Percentiles rank a stretch among this genome's conserved stretches.
phyloP scores from a whole-genome alignment of 1,140 invertebrate species.

The Drosophila sechellia region DNA sequence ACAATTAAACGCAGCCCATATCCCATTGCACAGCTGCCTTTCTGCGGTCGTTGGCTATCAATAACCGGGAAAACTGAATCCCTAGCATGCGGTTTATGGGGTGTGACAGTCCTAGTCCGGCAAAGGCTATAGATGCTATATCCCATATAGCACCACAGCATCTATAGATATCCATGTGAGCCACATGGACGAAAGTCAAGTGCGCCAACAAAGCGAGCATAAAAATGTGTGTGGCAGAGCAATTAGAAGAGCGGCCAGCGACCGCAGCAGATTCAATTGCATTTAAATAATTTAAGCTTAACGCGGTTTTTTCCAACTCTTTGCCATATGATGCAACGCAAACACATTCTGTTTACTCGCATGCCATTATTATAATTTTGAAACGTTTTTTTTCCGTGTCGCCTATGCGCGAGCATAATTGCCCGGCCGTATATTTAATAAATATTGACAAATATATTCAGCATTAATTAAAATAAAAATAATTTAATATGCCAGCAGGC shows the following conservation, averaged over 20 bases:
- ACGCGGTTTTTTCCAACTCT: constrained; percentile 22
- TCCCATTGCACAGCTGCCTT: constrained; percentile 28
- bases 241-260: constrained; percentile 44
- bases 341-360: constrained; percentile 48
- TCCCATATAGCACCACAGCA: not conserved
- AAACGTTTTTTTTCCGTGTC: not conserved
- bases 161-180: not conserved
- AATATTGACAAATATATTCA: constrained; percentile 69
- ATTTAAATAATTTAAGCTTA: constrained; percentile 62
- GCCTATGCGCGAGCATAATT: constrained; percentile 24
- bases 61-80: constrained; percentile 68
- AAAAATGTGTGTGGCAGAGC: constrained; percentile 47
- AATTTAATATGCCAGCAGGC: constrained; percentile 28
- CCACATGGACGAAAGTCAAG: constrained; percentile 34
- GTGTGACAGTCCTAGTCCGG: constrained; percentile 17
- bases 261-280: constrained; percentile 48
- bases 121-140: not conserved
- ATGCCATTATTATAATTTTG: constrained; percentile 48
- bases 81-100: constrained; percentile 67
- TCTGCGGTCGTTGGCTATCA: constrained; percentile 70
- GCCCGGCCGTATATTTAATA: constrained; percentile 33
- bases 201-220: constrained; percentile 35
- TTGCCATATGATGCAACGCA: constrained; percentile 36
- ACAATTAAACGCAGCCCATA: constrained; percentile 58
- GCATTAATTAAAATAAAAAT: constrained; percentile 64